Conservation (phyloP, 2,888 invertebrate genomes). For the Escarpia spicata region DNA sequence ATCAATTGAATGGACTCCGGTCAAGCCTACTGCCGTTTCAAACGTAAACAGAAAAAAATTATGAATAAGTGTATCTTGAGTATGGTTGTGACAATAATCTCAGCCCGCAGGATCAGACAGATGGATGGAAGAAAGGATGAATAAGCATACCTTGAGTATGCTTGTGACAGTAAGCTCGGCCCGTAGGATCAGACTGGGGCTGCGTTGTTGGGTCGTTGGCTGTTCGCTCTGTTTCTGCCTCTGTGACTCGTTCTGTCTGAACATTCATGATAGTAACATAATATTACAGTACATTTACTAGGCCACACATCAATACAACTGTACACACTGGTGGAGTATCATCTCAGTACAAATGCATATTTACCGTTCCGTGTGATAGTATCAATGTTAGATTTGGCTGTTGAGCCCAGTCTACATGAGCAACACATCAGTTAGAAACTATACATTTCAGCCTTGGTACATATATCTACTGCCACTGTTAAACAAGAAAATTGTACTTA, state of each 20-base stretch:
- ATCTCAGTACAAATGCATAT: no score
- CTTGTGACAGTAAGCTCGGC: slow-evolving; percentile 90
- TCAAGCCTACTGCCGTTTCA: no score
- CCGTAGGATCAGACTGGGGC: slow-evolving; percentile 74
- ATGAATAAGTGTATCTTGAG: neutral
- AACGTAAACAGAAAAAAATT: neutral
- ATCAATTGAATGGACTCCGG: neutral
- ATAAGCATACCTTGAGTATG: slow-evolving; percentile 75
- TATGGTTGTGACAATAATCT: neutral
- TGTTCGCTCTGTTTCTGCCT: neutral
- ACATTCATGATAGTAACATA: neutral
- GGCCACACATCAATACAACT: no score
- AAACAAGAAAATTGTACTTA: no score
- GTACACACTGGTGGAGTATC: no score
- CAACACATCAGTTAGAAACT: no score
- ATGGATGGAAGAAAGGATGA: neutral
- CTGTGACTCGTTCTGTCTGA: neutral
- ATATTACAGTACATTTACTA: no score
- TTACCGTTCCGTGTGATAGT: no score
- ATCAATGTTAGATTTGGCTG: no score
- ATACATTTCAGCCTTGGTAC: no score
- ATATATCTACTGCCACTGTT: no score
- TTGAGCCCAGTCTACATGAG: no score
- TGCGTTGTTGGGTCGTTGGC: slow-evolving; percentile 62
- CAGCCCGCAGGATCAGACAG: neutral